Evolutionary conservation across 2,888 invertebrate genomes (phyloP), one percentile per base, ranked within the genome.

Genomic region (Torymus tubicola): DNA sequence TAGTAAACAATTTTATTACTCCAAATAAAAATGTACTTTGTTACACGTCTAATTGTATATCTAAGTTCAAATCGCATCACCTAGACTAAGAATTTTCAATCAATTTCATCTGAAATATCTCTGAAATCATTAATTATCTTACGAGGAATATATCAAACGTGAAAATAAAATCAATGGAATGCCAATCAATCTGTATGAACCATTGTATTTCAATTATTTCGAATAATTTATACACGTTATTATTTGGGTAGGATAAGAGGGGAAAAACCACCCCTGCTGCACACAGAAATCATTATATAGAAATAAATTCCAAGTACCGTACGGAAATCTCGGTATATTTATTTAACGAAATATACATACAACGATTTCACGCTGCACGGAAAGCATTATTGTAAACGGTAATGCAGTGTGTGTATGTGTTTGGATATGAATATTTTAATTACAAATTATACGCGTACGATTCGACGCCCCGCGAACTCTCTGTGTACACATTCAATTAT

Each of bases 251-350:
- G 42, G 8, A 8, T 42, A 42, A 8, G 8, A 5, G 42, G 42
- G 42, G 8, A 42, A 42, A 42, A 42, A 42, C 10, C 42, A 42
- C 42, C 42, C 42, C 42, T 8, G 42, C 8, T 8, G 10, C 8
- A 10, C 31, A 53, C 14, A n/a, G 31, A 60, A 75, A 67, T 60
- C 58, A 58, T 74, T 74, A 74, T 74, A 74, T 75, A 52, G 24
- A 65, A 75, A 75, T 75, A 58, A 52, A 67, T 67, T 75, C 13
- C 50, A 50, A 21, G 18, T 70, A 5, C 18, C 14, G 50, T 5
- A 2, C 16, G 12, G 2, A 16, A 18, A 42, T 5, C 42, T 42
- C 8, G 42, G 5, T 31, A 31, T 50, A 73, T 73, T 73, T 63
- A 67, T 67, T 74, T 57, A 50, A 8, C 60, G 5, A 57, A 58